Percentiles rank a stretch among this genome's conserved stretches.
phyloP scores from a whole-genome alignment of 2,113 vertebrate genomes.

The Grallaria varia region DNA sequence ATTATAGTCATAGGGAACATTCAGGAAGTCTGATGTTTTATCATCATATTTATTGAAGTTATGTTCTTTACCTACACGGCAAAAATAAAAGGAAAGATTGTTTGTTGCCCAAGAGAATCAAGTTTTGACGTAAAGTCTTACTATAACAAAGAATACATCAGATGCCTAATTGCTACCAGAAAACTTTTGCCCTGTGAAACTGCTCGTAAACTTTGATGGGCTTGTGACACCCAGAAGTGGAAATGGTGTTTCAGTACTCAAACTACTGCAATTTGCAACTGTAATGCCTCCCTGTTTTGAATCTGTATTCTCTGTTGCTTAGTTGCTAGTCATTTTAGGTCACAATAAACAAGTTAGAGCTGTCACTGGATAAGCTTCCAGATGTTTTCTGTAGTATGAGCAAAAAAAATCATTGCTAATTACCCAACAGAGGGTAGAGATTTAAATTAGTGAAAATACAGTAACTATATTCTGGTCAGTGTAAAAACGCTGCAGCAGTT shows the following conservation, averaged over 20 bases:
- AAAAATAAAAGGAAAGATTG: not conserved
- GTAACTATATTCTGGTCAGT: not conserved
- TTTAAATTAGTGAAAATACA: not conserved
- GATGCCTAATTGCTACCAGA: not conserved
- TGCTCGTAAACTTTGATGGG: not conserved
- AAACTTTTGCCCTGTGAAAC: not conserved
- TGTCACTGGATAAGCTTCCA: not conserved
- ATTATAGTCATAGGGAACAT: conserved; percentile 87
- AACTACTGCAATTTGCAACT: not conserved
- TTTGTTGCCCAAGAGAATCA: not conserved
- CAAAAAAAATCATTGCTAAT: not conserved
- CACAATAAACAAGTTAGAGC: not conserved
- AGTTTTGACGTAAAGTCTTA: not conserved
- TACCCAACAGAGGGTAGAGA: not conserved
- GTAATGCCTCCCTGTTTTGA: not conserved
- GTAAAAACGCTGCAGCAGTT: not conserved
- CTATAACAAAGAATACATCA: not conserved
- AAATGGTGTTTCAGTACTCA: not conserved
- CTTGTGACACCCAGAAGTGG: not conserved
- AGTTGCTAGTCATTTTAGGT: not conserved
- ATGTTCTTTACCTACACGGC: conserved; percentile 77
- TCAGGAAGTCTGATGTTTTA: conserved; percentile 72
- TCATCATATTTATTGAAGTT: conserved; percentile 84
- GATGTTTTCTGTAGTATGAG: not conserved
- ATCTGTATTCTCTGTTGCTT: not conserved